phyloP scores from a whole-genome alignment of 1,140 invertebrate genomes.

The Saccostrea echinata region DNA sequence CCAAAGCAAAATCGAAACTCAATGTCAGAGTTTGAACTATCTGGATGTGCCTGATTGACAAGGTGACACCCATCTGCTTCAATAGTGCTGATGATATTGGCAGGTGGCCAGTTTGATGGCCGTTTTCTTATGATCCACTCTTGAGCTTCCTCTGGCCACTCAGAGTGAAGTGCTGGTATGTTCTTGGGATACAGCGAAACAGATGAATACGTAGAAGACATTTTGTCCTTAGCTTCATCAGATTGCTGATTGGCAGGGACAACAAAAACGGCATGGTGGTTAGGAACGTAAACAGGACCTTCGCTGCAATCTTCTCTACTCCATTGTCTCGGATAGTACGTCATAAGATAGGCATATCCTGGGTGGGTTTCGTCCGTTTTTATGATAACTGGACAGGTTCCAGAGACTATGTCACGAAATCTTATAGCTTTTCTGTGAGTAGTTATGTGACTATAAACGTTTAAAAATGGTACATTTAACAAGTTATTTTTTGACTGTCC shows the following conservation, averaged over 20 bases:
- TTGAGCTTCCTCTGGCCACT: constrained; percentile 50
- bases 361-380: constrained; percentile 35
- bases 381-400: constrained; percentile 18
- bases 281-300: neutral
- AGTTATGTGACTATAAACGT: constrained; percentile 6
- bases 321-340: neutral
- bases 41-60: constrained; percentile 39
- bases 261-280: neutral
- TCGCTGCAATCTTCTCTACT: neutral
- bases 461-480: constrained; percentile 38
- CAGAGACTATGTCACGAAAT: neutral
- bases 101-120: constrained; percentile 46
- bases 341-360: constrained; percentile 48
- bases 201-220: neutral
- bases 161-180: neutral
- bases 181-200: neutral
- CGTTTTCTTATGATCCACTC: constrained; percentile 49
- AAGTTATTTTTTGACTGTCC: constrained; percentile 1
- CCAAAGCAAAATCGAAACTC: constrained; percentile 52
- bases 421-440: neutral
- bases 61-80: constrained; percentile 51
- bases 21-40: constrained; percentile 49
- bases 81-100: constrained; percentile 43
- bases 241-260: neutral
- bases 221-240: constrained; percentile 1